Evolutionary conservation across 2,888 invertebrate genomes (phyloP).

Genomic region (Hanleya hanleyi): DNA sequence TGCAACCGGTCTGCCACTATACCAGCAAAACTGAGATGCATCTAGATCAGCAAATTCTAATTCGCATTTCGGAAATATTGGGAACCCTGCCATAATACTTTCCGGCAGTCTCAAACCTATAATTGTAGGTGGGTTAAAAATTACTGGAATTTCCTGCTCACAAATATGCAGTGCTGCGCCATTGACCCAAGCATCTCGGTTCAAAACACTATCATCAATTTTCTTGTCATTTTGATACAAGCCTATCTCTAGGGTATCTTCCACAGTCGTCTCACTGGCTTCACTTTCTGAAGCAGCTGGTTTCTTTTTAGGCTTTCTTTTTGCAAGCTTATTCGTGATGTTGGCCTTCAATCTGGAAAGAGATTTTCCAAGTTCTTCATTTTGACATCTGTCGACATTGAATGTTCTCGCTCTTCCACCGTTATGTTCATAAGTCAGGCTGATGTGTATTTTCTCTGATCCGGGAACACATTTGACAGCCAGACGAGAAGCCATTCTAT

Average conservation of each 20-base stretch:
- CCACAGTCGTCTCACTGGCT: not conserved
- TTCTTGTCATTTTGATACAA: constrained; percentile 33
- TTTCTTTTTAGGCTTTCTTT: constrained; percentile 47
- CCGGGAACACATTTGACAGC: constrained; percentile 42
- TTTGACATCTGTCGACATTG: constrained; percentile 52
- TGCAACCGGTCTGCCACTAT: constrained; percentile 48
- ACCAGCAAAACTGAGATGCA: constrained; percentile 82
- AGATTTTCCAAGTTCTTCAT: constrained; percentile 44
- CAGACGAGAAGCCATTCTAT: constrained; percentile 35
- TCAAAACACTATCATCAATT: constrained; percentile 30
- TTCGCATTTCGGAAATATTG: constrained; percentile 84
- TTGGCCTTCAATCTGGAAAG: constrained; percentile 47
- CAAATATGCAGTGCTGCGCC: constrained; percentile 76
- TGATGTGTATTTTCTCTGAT: constrained; percentile 51
- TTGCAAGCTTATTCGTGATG: constrained; percentile 46
- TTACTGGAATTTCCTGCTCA: constrained; percentile 78
- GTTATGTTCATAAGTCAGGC: constrained; percentile 42
- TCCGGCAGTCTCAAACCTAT: constrained; percentile 79
- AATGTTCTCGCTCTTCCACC: constrained; percentile 36
- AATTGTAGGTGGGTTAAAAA: constrained; percentile 86
- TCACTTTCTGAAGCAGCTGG: not conserved
- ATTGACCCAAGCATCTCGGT: constrained; percentile 46
- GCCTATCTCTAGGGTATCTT: constrained; percentile 28
- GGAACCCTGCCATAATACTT: constrained; percentile 84
- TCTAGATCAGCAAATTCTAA: constrained; percentile 78